phyloP scores from a whole-genome alignment of 2,888 invertebrate genomes.

The Polylopha cassiicola region DNA sequence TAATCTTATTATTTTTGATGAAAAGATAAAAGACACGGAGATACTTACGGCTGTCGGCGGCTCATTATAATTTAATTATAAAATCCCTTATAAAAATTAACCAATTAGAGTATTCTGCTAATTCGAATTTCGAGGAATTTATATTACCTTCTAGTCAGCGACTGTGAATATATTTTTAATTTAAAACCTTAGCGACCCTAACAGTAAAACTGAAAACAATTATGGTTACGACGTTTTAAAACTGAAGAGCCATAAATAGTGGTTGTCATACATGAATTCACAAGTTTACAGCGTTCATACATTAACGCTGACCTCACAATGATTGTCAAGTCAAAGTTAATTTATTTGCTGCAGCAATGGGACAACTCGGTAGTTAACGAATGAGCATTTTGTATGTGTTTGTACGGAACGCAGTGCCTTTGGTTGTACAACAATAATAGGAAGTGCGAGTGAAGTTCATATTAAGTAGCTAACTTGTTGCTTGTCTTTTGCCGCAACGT shows the following conservation, averaged over 20 bases:
- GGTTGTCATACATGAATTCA: slow-evolving; percentile 55
- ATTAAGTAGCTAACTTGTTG: slow-evolving; percentile 42
- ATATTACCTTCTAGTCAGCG: too few species aligned
- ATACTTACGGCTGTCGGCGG: slow-evolving; percentile 21
- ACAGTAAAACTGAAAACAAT: slow-evolving; percentile 1
- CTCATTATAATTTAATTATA: slow-evolving; percentile 25
- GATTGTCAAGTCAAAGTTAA: slow-evolving; percentile 57
- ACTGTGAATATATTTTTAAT: too few species aligned
- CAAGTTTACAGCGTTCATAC: slow-evolving; percentile 50
- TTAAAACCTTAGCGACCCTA: too few species aligned
- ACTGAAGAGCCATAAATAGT: slow-evolving; percentile 42
- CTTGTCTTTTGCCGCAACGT: slow-evolving; percentile 31
- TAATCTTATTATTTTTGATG: slow-evolving; percentile 32
- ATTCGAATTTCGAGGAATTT: too few species aligned
- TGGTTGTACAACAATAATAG: slow-evolving; percentile 20
- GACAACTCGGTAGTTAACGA: slow-evolving; percentile 31
- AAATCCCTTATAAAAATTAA: slow-evolving; percentile 2
- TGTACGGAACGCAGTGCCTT: slow-evolving; percentile 33
- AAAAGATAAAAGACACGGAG: slow-evolving; percentile 8
- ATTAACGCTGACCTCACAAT: too few species aligned
- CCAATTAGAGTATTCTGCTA: not conserved
- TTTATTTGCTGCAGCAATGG: slow-evolving; percentile 43
- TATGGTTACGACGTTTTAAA: slow-evolving; percentile 28
- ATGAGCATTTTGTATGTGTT: slow-evolving; percentile 33
- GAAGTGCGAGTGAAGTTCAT: slow-evolving; percentile 24